Conservation (phyloP, 1,140 invertebrate genomes). For the Conus betulinus region DNA sequence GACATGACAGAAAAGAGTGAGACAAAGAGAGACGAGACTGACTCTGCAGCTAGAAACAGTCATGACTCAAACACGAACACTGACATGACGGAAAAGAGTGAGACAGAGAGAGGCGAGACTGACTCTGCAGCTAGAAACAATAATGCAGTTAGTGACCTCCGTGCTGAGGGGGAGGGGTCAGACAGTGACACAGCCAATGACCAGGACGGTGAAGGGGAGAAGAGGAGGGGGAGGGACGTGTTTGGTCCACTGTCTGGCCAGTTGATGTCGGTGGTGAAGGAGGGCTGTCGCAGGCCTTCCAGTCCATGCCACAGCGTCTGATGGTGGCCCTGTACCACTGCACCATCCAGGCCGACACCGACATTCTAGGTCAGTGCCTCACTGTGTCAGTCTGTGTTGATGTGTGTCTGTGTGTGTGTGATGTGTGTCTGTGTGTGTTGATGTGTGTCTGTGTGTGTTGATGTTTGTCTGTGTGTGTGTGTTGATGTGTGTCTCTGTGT, state of each 20-base stretch:
- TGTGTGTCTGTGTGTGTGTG: too few relatives aligned
- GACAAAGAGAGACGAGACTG: too few relatives aligned
- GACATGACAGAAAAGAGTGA: too few relatives aligned
- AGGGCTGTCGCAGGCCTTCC: slow-evolving; percentile 92
- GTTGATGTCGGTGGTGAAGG: slow-evolving; percentile 93
- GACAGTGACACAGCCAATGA: not conserved
- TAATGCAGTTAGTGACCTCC: not conserved
- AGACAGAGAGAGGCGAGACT: not conserved
- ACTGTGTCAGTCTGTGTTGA: too few relatives aligned
- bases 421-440: too few relatives aligned
- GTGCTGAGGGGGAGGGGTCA: not conserved
- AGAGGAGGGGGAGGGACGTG: slow-evolving; percentile 38
- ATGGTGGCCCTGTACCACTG: slow-evolving; percentile 98
- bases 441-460: not conserved
- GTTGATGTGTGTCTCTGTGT: not conserved
- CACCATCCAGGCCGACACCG: slow-evolving; percentile 91
- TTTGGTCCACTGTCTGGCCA: slow-evolving; percentile 84
- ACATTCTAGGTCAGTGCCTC: slow-evolving; percentile 89
- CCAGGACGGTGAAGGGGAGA: not conserved
- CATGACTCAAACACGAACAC: too few relatives aligned
- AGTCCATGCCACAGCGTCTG: slow-evolving; percentile 91
- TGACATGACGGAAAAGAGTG: not conserved
- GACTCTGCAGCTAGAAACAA: not conserved
- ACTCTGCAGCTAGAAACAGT: too few relatives aligned
- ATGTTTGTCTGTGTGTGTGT: not conserved